phyloP scores from a whole-genome alignment of 2,888 invertebrate genomes.

The Hydrotaea cyrtoneurina region DNA sequence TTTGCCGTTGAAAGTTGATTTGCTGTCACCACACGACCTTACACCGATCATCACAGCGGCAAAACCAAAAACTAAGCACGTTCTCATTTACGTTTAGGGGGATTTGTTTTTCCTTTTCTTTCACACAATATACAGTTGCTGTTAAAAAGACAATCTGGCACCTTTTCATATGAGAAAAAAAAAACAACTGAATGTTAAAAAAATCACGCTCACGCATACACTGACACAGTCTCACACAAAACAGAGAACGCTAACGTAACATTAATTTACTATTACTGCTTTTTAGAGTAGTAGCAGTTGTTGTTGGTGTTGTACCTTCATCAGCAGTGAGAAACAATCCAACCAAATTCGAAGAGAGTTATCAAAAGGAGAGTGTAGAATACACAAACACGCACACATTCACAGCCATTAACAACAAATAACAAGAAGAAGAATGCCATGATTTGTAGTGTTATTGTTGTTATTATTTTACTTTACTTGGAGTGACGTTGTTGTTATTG shows the following conservation, averaged over 20 bases:
- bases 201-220: conserved; percentile 8
- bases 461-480: neutral
- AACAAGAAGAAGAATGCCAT: conserved; percentile 25
- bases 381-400: conserved; percentile 13
- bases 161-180: conserved; percentile 17
- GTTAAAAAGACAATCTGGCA: conserved; percentile 24
- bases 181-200: conserved; percentile 14
- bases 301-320: conserved; percentile 7
- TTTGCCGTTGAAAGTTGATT: too few relatives aligned
- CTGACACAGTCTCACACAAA: neutral
- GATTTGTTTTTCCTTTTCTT: too few relatives aligned
- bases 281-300: neutral
- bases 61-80: too few relatives aligned
- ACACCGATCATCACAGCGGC: too few relatives aligned
- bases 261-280: conserved; percentile 36
- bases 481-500: conserved; percentile 23
- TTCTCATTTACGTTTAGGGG: too few relatives aligned
- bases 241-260: conserved; percentile 8
- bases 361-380: conserved; percentile 25
- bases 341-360: conserved; percentile 20
- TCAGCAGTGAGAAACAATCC: conserved; percentile 28
- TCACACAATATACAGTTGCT: too few relatives aligned
- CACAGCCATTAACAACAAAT: neutral
- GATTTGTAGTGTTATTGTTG: conserved; percentile 29
- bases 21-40: too few relatives aligned